Evolutionary conservation across 2,113 vertebrate genomes (phyloP).

Genomic region (Nesospiza acunhae): DNA sequence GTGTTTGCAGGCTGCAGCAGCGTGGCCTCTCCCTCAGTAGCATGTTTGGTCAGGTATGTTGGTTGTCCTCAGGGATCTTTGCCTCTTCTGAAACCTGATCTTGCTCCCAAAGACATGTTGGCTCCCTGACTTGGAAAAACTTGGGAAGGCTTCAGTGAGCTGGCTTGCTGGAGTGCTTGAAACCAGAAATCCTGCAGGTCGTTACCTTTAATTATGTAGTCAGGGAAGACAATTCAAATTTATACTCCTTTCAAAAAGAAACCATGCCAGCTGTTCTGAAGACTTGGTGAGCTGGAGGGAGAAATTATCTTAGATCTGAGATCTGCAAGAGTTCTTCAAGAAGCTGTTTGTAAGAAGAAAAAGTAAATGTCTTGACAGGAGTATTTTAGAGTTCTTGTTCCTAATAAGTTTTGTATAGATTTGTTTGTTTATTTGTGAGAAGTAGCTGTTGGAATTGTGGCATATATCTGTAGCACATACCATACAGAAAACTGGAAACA

Average conservation of each 20-base stretch:
- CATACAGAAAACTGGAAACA: background rate
- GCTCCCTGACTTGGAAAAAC: background rate
- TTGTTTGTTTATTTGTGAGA: background rate
- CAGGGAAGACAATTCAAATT: background rate
- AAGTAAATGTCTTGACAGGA: background rate
- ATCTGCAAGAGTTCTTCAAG: background rate
- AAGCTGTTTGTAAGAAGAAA: background rate
- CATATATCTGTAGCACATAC: background rate
- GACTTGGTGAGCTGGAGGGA: background rate
- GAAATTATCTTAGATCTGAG: background rate
- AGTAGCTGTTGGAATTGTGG: background rate
- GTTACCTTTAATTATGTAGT: background rate
- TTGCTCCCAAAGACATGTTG: background rate
- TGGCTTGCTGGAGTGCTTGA: background rate
- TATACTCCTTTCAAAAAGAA: background rate
- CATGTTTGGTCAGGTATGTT: background rate
- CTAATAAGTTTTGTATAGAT: background rate
- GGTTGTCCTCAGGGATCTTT: background rate
- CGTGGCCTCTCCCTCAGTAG: fast-evolving
- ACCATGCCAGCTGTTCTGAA: background rate
- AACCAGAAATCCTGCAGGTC: background rate
- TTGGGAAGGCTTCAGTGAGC: background rate
- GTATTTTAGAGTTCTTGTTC: background rate
- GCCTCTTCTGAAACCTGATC: background rate
- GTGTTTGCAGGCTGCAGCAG: background rate